These are phyloP conservation scores for Eudasyphora cyanicolor DNA, from an alignment of 2,888 invertebrate genomes.

Conservation along the genomic window DNA sequence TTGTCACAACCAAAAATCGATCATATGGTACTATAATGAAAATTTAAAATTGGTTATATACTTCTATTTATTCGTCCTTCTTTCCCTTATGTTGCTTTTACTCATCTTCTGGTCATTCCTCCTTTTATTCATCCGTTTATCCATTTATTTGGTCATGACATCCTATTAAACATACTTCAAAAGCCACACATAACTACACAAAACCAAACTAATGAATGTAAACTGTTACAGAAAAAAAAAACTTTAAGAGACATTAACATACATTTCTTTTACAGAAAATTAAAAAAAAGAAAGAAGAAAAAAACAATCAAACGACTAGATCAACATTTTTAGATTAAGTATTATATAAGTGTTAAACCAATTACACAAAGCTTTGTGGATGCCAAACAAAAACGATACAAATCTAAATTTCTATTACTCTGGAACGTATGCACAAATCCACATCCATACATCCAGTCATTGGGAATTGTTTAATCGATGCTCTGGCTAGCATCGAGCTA, in stretches of 20 bases:
- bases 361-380: slow-evolving; percentile 34
- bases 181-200: neutral
- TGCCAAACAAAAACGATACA: slow-evolving; percentile 16
- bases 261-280: slow-evolving; percentile 42
- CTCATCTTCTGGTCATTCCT: too few species aligned
- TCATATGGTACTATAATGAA: too few species aligned
- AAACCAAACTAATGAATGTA: slow-evolving; percentile 21
- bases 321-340: slow-evolving; percentile 17
- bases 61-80: too few species aligned
- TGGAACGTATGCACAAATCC: too few species aligned
- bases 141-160: too few species aligned
- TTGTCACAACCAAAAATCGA: too few species aligned
- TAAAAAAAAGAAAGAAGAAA: neutral
- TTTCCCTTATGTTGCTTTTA: too few species aligned
- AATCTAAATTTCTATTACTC: slow-evolving; percentile 21
- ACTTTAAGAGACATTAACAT: slow-evolving; percentile 48
- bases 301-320: neutral
- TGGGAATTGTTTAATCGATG: neutral
- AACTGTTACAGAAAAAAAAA: slow-evolving; percentile 22
- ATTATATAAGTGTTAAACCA: slow-evolving; percentile 57
- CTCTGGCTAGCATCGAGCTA: neutral
- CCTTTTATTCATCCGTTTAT: too few species aligned
- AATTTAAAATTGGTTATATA: too few species aligned
- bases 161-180: neutral
- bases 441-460: too few species aligned